Base-by-base conservation (phyloP, 2,888 invertebrate species). In the Calephelis perditalis region DNA sequence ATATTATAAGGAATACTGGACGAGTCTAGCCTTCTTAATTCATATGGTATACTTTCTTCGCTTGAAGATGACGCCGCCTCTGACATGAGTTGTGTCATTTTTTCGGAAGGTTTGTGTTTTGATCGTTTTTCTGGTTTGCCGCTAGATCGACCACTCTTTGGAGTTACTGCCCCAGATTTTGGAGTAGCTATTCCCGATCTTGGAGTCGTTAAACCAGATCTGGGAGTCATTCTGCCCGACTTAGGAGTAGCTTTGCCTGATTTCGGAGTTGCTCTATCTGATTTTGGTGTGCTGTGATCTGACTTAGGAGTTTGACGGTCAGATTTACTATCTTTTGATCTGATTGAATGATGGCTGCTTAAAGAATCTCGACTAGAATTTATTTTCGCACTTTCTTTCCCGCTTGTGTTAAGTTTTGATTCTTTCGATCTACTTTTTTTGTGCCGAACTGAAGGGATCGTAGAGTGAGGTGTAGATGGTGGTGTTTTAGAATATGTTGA, bases 1-100 rank as follows among this genome's bases (percentile, higher is more conserved):
- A 94, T 82, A 62, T 93, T 92, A 65, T 93, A 93, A 3, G 94
- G 94, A 73, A 94, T 94, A 5, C 91, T 84, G 62, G 94, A 94
- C 61, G 93, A 83, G 69, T 92, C 92, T 63, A 92, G 73, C 67
- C 91, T 80, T 70, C 89, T 84, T 8, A 89, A 68, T 69, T 86
- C 87, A 68, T 87, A 87, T 11, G 91, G 91, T 71, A 91, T 84
- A 71, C 91, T 92, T 65, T 93, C 90, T 66, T 92, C 91, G 67
- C 93, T 92, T 2, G 93, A 93, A 54, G 92, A 92, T 15, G 92
- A 92, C 63, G 92, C 92, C 0, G 92, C 92, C 71, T 90, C 91
- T 37, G 91, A 91, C 86, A 91, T 91, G 52, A 91, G 73, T 68
- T 90, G 90, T 26, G 87, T 84, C 91, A 91, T 91, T 75, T 91